These are phyloP conservation scores for Hyperopisus bebe DNA, from an alignment of 2,113 vertebrate genomes.

Conservation along the genomic window DNA sequence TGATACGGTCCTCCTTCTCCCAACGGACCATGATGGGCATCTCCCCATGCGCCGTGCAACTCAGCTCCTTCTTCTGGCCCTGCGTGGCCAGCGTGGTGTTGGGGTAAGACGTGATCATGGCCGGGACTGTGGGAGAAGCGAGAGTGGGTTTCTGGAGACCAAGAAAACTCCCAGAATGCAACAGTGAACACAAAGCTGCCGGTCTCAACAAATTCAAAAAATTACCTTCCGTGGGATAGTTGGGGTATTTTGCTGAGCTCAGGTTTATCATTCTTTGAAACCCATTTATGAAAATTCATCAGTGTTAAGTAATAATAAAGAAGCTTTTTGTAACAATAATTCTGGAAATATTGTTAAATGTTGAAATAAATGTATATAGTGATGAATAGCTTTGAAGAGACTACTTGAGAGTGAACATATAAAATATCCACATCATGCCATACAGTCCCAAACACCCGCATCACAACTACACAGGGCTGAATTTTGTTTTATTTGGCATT, in stretches of 20 bases:
- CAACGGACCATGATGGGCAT: slow-evolving; percentile 98
- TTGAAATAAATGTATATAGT: background rate
- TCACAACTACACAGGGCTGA: background rate
- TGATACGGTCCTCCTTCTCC: slow-evolving; percentile 97
- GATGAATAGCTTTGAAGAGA: background rate
- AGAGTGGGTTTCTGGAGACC: no score
- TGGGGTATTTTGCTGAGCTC: background rate
- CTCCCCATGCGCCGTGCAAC: slow-evolving; percentile 89
- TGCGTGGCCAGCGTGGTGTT: slow-evolving; percentile 95
- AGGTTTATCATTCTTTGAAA: background rate
- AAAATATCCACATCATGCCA: background rate
- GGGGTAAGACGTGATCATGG: slow-evolving; percentile 97
- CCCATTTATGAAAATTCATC: background rate
- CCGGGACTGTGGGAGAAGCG: slow-evolving; percentile 71
- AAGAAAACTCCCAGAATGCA: background rate
- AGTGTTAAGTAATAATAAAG: background rate
- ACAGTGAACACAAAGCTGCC: background rate
- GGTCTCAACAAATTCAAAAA: background rate
- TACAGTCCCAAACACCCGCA: background rate
- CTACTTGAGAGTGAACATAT: background rate
- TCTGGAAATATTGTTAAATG: background rate
- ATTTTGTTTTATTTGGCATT: background rate
- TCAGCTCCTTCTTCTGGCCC: slow-evolving; percentile 94
- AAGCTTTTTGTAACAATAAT: background rate
- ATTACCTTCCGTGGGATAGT: background rate